phyloP scores from a whole-genome alignment of 2,888 invertebrate genomes.

The Tipula lateralis region DNA sequence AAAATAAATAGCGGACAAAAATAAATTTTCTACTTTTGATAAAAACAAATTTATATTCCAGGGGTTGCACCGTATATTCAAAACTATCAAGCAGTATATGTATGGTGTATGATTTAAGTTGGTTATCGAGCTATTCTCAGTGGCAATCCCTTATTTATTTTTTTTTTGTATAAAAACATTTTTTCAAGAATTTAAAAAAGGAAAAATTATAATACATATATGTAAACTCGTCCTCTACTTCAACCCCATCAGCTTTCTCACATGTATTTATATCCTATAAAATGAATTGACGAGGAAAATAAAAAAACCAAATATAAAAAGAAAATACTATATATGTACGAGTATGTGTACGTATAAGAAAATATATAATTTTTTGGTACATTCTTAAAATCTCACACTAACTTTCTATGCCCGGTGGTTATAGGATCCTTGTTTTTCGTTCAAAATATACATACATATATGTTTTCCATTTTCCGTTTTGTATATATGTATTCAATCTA shows the following conservation, averaged over 20 bases:
- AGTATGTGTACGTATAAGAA: too few species aligned
- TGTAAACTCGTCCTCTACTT: neutral
- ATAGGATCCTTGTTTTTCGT: conserved; percentile 20
- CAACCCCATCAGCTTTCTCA: neutral
- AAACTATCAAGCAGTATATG: neutral
- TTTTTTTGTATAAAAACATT: neutral
- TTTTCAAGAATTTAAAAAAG: conserved; percentile 11
- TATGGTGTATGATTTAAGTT: neutral
- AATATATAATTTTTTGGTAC: neutral
- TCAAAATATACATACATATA: neutral
- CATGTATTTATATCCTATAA: neutral
- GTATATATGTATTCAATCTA: neutral
- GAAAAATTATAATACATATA: neutral
- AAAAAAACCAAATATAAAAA: neutral
- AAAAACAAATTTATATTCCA: neutral
- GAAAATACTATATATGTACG: too few species aligned
- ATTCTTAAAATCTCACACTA: conserved; percentile 20
- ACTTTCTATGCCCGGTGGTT: conserved; percentile 25
- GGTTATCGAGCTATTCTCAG: neutral
- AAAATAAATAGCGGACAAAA: neutral
- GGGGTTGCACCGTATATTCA: neutral
- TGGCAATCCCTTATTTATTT: neutral
- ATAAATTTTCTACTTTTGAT: neutral
- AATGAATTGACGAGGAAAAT: neutral
- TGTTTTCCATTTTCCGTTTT: neutral